A percentile compares a stretch with the other conserved stretches of the same genome.
phyloP scores from a whole-genome alignment of 1,140 invertebrate species.

The Drosophila nasuta region DNA sequence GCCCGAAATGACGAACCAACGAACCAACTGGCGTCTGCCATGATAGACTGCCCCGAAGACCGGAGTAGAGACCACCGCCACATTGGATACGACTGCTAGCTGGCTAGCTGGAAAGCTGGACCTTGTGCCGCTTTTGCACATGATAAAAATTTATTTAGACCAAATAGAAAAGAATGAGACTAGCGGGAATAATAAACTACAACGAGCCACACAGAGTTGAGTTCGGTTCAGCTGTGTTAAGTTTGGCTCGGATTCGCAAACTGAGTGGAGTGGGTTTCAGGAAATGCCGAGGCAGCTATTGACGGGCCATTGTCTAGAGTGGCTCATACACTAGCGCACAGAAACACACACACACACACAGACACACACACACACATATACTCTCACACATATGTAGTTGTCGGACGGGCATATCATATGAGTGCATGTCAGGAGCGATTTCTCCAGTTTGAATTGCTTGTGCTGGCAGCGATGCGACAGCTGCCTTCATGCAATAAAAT shows the following conservation, averaged over 20 bases:
- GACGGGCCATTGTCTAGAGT: conserved; percentile 50
- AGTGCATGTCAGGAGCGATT: conserved; percentile 37
- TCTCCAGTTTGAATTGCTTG: conserved; percentile 24
- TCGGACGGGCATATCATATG: conserved; percentile 17
- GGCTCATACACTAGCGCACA: conserved; percentile 8
- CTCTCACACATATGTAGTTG: not conserved
- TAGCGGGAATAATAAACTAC: conserved; percentile 81
- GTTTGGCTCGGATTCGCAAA: conserved; percentile 1
- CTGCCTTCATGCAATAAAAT: conserved; percentile 74
- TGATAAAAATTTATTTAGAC: conserved; percentile 83
- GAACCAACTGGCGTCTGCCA: not conserved
- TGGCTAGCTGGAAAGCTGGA: not conserved
- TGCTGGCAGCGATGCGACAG: conserved; percentile 9
- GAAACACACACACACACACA: conserved; percentile 23
- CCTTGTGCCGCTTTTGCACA: conserved; percentile 60
- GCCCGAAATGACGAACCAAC: conserved; percentile 29
- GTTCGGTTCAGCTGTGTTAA: conserved; percentile 23
- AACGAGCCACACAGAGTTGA: conserved; percentile 39
- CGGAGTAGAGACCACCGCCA: conserved; percentile 4
- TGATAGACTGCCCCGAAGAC: conserved; percentile 2
- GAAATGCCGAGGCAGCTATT: conserved; percentile 42
- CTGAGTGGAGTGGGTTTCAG: conserved; percentile 1
- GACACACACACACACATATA: not conserved
- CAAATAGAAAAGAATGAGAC: conserved; percentile 81
- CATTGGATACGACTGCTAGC: not conserved